Percentiles rank a stretch among this genome's conserved stretches.
Evolutionary conservation across 64 coral and sea anemone genomes (phyloP).

Genomic region (Pachyseris speciosa): DNA sequence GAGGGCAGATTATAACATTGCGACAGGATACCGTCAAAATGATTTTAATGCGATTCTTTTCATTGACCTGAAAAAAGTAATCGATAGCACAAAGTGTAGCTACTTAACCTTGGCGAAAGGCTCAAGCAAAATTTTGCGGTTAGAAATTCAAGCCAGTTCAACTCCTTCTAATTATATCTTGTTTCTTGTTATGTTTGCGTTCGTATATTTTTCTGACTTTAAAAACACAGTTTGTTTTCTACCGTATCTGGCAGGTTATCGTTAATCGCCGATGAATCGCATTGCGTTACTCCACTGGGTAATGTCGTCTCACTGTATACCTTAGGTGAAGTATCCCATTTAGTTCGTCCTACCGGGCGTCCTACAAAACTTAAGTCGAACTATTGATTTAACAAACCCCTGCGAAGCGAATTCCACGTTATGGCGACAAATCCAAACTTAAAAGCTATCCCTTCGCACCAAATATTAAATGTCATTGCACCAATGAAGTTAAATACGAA

Average conservation of each 20-base stretch:
- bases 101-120: not conserved
- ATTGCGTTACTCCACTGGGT: not conserved
- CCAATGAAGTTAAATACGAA: no score
- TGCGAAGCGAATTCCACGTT: no score
- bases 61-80: not conserved
- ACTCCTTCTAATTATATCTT: not conserved
- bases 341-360: no score
- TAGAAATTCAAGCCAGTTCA: not conserved
- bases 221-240: slow-evolving; percentile 4
- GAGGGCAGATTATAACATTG: not conserved
- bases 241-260: not conserved
- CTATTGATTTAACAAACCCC: no score
- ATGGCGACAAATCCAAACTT: no score
- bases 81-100: not conserved
- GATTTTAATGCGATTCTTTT: not conserved
- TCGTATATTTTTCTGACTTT: not conserved
- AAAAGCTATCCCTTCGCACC: no score
- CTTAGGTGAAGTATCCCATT: no score
- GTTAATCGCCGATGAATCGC: not conserved
- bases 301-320: not conserved
- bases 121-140: not conserved
- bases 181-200: not conserved
- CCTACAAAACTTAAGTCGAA: no score
- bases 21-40: not conserved
- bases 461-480: no score